Conservation (phyloP, 2,797 vertebrate species). For the Squalus acanthias region DNA sequence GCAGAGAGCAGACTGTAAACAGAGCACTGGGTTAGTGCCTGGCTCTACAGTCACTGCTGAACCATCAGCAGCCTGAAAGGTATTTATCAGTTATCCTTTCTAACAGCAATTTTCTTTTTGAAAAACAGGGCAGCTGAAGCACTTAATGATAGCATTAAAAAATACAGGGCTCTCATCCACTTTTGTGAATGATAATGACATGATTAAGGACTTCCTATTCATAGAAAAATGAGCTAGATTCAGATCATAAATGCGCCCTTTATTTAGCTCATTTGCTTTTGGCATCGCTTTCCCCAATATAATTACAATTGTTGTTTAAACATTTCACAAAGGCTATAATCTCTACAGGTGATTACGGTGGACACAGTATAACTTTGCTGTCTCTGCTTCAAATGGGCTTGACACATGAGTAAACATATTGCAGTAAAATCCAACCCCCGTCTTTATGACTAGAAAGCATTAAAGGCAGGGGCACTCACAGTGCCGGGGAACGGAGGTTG, state of each 20-base stretch:
- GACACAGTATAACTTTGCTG: background rate
- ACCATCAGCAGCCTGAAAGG: no score
- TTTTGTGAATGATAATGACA: constrained; percentile 8
- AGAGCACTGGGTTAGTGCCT: background rate
- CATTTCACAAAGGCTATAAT: background rate
- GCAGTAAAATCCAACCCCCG: background rate
- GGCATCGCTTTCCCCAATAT: background rate
- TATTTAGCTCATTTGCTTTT: background rate
- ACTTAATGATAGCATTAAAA: background rate
- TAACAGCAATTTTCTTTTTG: background rate
- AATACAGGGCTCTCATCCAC: no score
- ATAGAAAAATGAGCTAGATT: background rate
- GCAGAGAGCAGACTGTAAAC: background rate
- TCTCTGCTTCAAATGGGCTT: background rate
- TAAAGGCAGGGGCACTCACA: background rate
- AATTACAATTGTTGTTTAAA: background rate
- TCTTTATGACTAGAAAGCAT: background rate
- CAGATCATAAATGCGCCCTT: background rate
- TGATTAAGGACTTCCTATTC: background rate
- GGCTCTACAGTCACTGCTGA: background rate
- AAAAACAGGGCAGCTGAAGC: background rate
- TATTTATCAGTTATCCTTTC: background rate
- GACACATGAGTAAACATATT: background rate
- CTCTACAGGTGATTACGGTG: background rate
- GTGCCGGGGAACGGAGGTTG: background rate